A percentile compares a stretch with the other conserved stretches of the same genome.
Evolutionary conservation across 2,113 vertebrate genomes (phyloP).

Genomic region (Bufo gargarizans): DNA sequence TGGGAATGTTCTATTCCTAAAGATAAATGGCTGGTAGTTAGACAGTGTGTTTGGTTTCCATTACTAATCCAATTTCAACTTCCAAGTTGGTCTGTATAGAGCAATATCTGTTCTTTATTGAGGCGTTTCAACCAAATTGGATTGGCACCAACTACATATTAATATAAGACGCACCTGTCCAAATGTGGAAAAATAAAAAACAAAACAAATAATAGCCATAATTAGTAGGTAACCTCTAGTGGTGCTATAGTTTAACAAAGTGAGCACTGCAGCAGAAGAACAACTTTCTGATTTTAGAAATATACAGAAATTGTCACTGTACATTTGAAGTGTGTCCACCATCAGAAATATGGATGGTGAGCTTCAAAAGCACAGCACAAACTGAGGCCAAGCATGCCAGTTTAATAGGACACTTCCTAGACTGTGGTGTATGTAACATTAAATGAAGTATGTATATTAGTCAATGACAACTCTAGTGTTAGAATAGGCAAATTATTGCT

Average conservation of each 20-base stretch:
- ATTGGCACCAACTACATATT: neutral
- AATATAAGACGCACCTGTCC: neutral
- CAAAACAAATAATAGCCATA: neutral
- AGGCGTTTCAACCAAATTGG: neutral
- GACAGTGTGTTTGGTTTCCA: neutral
- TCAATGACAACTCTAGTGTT: no score
- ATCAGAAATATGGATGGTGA: neutral
- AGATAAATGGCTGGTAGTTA: conserved; percentile 10
- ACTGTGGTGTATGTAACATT: no score
- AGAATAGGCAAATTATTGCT: no score
- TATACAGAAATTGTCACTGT: neutral
- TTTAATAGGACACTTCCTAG: neutral
- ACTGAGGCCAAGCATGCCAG: neutral
- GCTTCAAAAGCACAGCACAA: neutral
- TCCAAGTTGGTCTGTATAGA: neutral
- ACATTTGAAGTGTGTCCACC: neutral
- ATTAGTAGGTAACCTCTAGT: neutral
- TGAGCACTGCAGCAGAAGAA: neutral
- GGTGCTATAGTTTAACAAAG: neutral
- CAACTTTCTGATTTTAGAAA: neutral
- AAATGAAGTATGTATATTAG: no score
- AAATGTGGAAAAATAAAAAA: neutral
- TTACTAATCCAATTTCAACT: neutral
- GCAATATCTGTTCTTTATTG: no score
- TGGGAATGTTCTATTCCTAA: conserved; percentile 44